These are phyloP conservation scores for Candidula unifasciata DNA, from an alignment of 2,888 invertebrate species.

Conservation along the genomic window DNA sequence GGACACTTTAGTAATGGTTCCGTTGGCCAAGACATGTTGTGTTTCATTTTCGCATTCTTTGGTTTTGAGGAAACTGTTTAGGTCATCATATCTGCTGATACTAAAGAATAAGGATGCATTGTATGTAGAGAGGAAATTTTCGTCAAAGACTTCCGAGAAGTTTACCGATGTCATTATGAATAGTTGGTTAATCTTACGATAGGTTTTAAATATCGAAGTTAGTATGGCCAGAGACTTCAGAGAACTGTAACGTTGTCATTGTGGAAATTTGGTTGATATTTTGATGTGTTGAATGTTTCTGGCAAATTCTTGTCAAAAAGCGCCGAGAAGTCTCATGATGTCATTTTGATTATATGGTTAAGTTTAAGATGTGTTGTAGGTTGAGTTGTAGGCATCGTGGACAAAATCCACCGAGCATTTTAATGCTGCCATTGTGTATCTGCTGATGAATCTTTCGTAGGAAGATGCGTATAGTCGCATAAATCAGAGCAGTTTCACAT, in stretches of 20 bases:
- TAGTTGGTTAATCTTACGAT: background rate
- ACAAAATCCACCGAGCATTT: too few species aligned
- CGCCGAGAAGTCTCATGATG: too few species aligned
- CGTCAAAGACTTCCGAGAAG: background rate
- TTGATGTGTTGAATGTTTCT: background rate
- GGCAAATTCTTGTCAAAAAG: too few species aligned
- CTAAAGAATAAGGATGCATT: background rate
- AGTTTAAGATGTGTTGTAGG: too few species aligned
- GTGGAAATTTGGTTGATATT: background rate
- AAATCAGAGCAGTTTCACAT: too few species aligned
- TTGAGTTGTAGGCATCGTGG: too few species aligned
- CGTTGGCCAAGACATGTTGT: conserved; percentile 33
- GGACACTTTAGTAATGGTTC: background rate
- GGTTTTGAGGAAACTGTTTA: background rate
- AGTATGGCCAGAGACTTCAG: background rate
- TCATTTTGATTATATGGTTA: too few species aligned
- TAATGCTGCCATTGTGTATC: too few species aligned
- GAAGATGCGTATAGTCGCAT: too few species aligned
- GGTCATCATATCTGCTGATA: too few species aligned
- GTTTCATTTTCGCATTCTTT: conserved; percentile 15
- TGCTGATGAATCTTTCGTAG: too few species aligned
- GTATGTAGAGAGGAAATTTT: background rate
- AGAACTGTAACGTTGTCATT: background rate
- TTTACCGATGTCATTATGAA: background rate
- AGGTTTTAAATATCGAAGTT: too few species aligned